Conservation (phyloP, 2,113 vertebrate genomes). For the Jacana jacana region DNA sequence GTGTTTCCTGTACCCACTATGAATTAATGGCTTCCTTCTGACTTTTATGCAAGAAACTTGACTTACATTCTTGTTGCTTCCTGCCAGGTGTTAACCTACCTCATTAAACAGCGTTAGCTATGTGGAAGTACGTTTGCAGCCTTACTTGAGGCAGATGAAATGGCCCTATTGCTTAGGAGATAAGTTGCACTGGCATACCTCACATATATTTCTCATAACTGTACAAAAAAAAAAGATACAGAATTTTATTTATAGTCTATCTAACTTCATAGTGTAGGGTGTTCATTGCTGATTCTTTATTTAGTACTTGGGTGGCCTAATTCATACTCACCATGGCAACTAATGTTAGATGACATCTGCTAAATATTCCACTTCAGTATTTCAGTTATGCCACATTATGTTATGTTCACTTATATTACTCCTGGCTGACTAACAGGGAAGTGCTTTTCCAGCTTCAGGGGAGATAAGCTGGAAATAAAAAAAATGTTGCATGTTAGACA, state of each 20-base stretch:
- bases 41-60: neutral
- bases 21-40: neutral
- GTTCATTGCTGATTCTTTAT: slow-evolving; percentile 41
- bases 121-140: neutral
- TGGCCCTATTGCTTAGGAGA: neutral
- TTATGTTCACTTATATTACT: slow-evolving; percentile 2
- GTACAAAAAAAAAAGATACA: slow-evolving; percentile 54
- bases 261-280: slow-evolving; percentile 8
- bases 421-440: neutral
- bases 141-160: neutral
- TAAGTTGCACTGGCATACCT: neutral
- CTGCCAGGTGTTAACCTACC: neutral
- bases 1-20: neutral
- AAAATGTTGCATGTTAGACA: neutral
- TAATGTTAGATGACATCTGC: slow-evolving; percentile 49
- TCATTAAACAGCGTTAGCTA: neutral
- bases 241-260: slow-evolving; percentile 42
- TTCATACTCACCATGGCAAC: slow-evolving; percentile 63
- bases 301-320: slow-evolving; percentile 64
- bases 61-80: neutral
- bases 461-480: neutral
- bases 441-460: slow-evolving; percentile 4
- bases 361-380: slow-evolving; percentile 49
- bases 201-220: neutral
- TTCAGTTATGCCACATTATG: neutral